Base-by-base conservation (phyloP, 2,797 vertebrate species). In the Benthosema pterotum region DNA sequence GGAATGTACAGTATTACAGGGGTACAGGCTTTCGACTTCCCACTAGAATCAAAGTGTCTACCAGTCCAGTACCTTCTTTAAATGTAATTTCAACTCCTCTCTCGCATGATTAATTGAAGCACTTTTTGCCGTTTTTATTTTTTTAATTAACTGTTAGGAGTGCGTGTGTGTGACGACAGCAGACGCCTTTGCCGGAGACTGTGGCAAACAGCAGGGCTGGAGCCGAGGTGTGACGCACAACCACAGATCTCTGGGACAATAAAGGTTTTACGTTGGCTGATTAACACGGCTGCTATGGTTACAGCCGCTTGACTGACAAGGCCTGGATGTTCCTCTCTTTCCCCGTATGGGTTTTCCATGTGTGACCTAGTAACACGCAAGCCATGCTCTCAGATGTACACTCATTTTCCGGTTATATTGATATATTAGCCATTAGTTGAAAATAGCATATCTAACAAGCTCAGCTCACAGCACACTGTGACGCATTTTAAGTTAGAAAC, bases 211-310 rank as follows among this genome's bases (percentile, higher is more conserved):
- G 52, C 57, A 65, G 58, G 50, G 54, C 65, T 9, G 48, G 46
- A 53, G 71, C 63, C 65, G 62, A 25, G 25, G 43, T 0, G 59
- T 78, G 79, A 80, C 58, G 74, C 74, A 77, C 59, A 52, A 56
- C 56, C 64, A 62, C 52, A 70, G 72, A 77, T 82, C 71, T 71
- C 63, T 65, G 52, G 22, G 60, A 64, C 74, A 73, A 38, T 61
- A 71, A 86, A 77, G 78, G 80, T 62, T 73, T 66, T 60, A 68
- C 17, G 71, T 74, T 72, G 77, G 71, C 75, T 72, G 77, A 84
- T 80, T 77, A 83, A 81, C 72, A 16, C 65, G 5, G 82, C 58
- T 82, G 78, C 83, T 22, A 82, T 83, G 79, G 82, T 76, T 65
- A 87, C 76, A 13, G 45, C 45, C 11, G 64, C 61, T 66, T 82